Conservation (phyloP, 1,140 invertebrate species). For the Brachionus manjavacas region DNA sequence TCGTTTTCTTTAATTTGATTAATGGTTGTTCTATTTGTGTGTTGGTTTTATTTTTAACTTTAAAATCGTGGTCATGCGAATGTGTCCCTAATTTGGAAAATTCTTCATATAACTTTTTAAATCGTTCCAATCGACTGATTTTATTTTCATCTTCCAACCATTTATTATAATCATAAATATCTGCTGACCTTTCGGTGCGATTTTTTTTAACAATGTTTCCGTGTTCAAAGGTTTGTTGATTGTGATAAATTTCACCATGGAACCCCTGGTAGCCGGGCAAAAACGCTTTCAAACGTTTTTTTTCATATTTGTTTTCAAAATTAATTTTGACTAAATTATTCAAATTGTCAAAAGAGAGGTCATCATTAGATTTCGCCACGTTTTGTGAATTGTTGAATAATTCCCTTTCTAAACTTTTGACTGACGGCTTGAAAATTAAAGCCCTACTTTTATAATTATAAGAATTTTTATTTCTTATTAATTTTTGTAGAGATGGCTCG, state of each 20-base stretch:
- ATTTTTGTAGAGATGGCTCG: not conserved
- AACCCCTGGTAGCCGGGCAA: not conserved
- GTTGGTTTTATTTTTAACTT: not conserved
- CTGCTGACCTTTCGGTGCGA: not conserved
- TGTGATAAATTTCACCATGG: not conserved
- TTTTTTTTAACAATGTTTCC: not conserved
- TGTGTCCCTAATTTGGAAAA: not conserved
- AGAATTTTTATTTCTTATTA: not conserved
- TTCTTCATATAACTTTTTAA: slow-evolving; percentile 24
- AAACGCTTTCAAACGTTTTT: not conserved
- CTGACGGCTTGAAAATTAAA: not conserved
- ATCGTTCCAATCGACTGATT: not conserved
- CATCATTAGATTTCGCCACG: not conserved
- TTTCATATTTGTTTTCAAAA: not conserved
- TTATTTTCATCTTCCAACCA: slow-evolving; percentile 17
- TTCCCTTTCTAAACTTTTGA: not conserved
- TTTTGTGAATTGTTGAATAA: not conserved
- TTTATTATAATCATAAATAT: slow-evolving; percentile 9
- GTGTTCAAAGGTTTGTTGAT: not conserved
- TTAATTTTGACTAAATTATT: not conserved
- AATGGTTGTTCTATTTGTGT: not conserved
- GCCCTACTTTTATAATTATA: not conserved
- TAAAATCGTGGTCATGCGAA: not conserved
- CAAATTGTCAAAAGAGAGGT: not conserved
- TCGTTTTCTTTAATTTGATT: not conserved